Base-by-base conservation (phyloP, 2,797 vertebrate genomes). In the Esox lucius region DNA sequence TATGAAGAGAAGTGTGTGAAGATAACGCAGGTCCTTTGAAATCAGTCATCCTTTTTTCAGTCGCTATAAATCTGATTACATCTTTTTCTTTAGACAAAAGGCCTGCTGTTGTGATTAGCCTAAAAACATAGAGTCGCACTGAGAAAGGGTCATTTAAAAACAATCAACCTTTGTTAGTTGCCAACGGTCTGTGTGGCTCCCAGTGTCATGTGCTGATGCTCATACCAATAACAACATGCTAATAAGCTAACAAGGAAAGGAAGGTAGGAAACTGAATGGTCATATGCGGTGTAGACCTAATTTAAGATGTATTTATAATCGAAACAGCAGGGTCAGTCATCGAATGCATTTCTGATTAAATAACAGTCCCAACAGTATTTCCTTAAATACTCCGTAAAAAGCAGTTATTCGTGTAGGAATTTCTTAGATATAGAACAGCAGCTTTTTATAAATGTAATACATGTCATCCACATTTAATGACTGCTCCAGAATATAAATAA, bases 301-400 rank as follows among this genome's bases (percentile, higher is more conserved):
- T 72, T 19, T 65, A 74, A 69, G 15, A 46, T 22, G 5, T 8
- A 42, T 49, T 22, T 8, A 69, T 24, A 5, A 26, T 26, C n/a
- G 42, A 49, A 48, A 69, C 73, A 80, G 49, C 59, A 53, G 24
- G 51, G 68, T 42, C 72, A 61, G 74, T 80, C 17, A 79, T 74
- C 26, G 26, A 33, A 31, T 51, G 12, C 46, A 59, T 69, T 22
- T 33, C 0, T 53, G 13, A 31, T 11, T 24, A 9, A 51, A 17
- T 17, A 31, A 33, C 6, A 69, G 39, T 22, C 68, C 5, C 5
- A 48, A 46, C 24, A 24, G 12, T 7, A 48, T 49, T 48, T 24
- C 17, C 28, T 26, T 11, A 70, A 51, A 8, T 17, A 39, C 19
- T 4, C 8, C 1, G 42, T 1, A 13, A 13, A 46, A 11, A 11